Evolutionary conservation across 92 coral and sea anemone genomes (phyloP).

Genomic region (Epizoanthus scotinus): DNA sequence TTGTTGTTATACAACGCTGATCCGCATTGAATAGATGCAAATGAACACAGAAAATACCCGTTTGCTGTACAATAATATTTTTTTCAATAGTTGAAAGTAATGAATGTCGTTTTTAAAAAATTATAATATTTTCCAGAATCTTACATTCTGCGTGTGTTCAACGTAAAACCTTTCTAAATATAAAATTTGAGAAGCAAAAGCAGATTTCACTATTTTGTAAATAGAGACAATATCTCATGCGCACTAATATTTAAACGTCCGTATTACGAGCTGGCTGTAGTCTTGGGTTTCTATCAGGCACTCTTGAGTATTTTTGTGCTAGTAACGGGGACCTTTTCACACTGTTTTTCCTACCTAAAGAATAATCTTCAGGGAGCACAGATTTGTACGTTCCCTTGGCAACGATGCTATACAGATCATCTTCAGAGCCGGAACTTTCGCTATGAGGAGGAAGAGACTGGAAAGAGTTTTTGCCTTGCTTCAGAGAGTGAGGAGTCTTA

Average conservation of each 20-base stretch:
- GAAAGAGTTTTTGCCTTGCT: constrained; percentile 26
- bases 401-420: constrained; percentile 93
- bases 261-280: constrained; percentile 35
- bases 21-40: not conserved
- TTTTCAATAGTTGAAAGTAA: not conserved
- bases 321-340: constrained; percentile 6
- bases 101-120: constrained; percentile 4
- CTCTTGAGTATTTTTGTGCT: constrained; percentile 16
- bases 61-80: not conserved
- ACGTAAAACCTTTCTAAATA: not conserved
- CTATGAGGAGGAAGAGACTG: constrained; percentile 65
- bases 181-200: constrained; percentile 32
- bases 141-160: not conserved
- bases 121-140: not conserved
- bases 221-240: not conserved
- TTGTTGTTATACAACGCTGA: no score
- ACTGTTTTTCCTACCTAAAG: constrained; percentile 34
- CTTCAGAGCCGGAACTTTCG: constrained; percentile 93
- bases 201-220: not conserved
- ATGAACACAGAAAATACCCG: not conserved
- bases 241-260: constrained; percentile 22
- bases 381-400: constrained; percentile 86
- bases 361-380: constrained; percentile 61
- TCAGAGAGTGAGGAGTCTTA: constrained; percentile 28
- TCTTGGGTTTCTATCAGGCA: constrained; percentile 9